These are phyloP conservation scores for Charadrius vociferus DNA, from an alignment of 2,113 vertebrate genomes.

Conservation along the genomic window DNA sequence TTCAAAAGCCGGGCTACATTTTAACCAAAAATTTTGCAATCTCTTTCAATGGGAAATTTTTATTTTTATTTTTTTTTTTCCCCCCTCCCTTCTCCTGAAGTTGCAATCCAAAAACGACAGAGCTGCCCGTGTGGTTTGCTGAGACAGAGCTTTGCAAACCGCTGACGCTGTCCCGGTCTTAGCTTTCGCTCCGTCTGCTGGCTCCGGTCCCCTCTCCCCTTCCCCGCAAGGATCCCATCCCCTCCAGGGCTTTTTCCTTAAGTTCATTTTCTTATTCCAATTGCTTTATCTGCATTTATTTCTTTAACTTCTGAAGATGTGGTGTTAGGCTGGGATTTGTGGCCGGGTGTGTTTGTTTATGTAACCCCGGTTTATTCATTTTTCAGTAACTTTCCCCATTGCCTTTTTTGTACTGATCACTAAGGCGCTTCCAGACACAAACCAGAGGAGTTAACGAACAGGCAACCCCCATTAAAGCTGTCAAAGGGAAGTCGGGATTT, in stretches of 20 bases:
- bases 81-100: neutral
- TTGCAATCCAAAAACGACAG: neutral
- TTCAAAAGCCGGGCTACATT: rapidly evolving
- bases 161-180: neutral
- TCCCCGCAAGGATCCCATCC: rapidly evolving
- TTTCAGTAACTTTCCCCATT: neutral
- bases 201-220: neutral
- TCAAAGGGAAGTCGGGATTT: neutral
- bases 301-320: neutral
- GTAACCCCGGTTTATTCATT: neutral
- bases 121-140: neutral
- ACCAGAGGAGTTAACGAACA: neutral
- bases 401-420: neutral
- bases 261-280: rapidly evolving
- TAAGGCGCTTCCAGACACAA: neutral
- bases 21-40: neutral
- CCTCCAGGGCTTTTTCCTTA: neutral
- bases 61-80: rapidly evolving
- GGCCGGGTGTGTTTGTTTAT: neutral
- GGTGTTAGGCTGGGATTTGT: neutral
- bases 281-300: neutral
- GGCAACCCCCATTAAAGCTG: neutral
- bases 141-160: neutral
- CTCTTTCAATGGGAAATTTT: rapidly evolving
- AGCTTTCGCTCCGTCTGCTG: rapidly evolving